These are phyloP conservation scores for Larimichthys crocea DNA, from an alignment of 2,113 vertebrate species.

Conservation along the genomic window DNA sequence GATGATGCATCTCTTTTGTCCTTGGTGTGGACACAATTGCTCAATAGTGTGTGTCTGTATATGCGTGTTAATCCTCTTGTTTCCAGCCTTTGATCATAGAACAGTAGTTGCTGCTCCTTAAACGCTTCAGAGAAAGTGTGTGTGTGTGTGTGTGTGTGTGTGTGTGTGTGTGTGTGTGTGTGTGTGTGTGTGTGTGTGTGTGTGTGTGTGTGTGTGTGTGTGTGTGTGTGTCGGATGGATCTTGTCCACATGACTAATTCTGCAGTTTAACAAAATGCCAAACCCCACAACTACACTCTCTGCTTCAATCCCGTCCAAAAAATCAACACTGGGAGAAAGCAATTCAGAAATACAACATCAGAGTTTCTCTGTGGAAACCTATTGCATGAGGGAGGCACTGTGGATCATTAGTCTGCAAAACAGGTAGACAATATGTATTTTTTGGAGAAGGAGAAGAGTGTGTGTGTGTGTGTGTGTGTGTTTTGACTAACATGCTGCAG, in stretches of 20 bases:
- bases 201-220: slow-evolving; percentile 42
- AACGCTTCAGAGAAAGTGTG: slow-evolving; percentile 35
- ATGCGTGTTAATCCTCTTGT: slow-evolving; percentile 46
- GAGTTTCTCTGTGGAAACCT: slow-evolving; percentile 15
- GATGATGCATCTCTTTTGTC: slow-evolving; percentile 46
- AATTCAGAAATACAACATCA: neutral
- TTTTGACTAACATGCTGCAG: slow-evolving; percentile 5
- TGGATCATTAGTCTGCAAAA: slow-evolving; percentile 1
- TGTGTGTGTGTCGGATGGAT: slow-evolving; percentile 8
- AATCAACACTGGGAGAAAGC: neutral
- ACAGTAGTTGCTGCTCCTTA: slow-evolving; percentile 25
- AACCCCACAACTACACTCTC: neutral
- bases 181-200: slow-evolving; percentile 37
- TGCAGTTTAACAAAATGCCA: slow-evolving; percentile 30
- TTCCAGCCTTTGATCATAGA: slow-evolving; percentile 50
- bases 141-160: neutral
- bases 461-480: slow-evolving; percentile 2
- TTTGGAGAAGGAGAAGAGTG: neutral
- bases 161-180: neutral
- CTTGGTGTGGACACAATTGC: slow-evolving; percentile 41
- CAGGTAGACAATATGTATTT: slow-evolving; percentile 13
- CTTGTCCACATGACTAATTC: slow-evolving; percentile 42
- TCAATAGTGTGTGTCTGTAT: slow-evolving; percentile 11
- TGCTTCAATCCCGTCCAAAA: neutral
- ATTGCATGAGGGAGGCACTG: neutral